These are phyloP conservation scores for Dolomedes plantarius DNA, from an alignment of 2,888 invertebrate genomes.

Conservation along the genomic window DNA sequence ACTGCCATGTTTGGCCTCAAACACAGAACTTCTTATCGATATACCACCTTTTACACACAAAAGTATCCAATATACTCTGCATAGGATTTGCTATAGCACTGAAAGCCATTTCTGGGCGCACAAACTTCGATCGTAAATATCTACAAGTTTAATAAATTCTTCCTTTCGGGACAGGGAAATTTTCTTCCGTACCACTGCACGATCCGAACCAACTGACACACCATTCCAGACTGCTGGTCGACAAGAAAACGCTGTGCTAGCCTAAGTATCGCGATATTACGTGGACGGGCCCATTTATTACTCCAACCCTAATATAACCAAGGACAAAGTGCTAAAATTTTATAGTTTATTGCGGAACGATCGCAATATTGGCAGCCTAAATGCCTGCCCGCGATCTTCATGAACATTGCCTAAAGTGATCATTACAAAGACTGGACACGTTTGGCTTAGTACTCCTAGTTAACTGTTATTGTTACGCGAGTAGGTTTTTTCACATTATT, in stretches of 20 bases:
- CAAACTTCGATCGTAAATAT: no score
- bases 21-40: no score
- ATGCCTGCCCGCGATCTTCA: conserved; percentile 52
- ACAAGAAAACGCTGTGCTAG: background rate
- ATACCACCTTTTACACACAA: no score
- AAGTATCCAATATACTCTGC: no score
- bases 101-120: no score
- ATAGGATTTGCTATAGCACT: no score
- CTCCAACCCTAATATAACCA: conserved; percentile 15
- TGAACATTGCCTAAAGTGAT: conserved; percentile 59
- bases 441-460: conserved; percentile 47
- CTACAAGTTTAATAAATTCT: no score
- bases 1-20: no score
- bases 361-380: conserved; percentile 49
- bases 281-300: conserved; percentile 46
- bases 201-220: background rate
- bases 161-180: no score
- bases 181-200: background rate
- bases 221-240: conserved; percentile 14
- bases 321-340: conserved; percentile 69
- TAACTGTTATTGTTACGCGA: conserved; percentile 63
- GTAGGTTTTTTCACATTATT: conserved; percentile 63
- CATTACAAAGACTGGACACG: conserved; percentile 60
- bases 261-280: background rate
- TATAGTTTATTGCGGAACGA: conserved; percentile 58